Percentiles rank a stretch among this genome's conserved stretches.
Evolutionary conservation across 1,140 invertebrate species (phyloP).

Genomic region (Drosophila bocki): DNA sequence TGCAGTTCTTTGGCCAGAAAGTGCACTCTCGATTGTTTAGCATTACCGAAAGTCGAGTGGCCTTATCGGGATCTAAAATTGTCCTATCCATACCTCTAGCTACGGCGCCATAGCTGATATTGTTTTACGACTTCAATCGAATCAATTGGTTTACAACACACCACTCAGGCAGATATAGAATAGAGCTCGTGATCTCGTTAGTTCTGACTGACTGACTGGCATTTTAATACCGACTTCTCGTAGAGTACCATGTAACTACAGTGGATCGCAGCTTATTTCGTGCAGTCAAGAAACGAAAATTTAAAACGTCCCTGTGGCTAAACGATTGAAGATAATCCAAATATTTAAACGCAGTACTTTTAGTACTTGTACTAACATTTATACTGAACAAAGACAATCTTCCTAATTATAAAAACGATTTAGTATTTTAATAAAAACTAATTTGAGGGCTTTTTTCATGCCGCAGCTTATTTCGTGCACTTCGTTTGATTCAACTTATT

Average conservation of each 20-base stretch:
- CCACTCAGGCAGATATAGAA: constrained; percentile 20
- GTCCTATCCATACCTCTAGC: constrained; percentile 8
- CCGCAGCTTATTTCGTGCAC: too few species aligned
- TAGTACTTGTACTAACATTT: too few species aligned
- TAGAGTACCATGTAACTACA: not conserved
- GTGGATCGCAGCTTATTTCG: too few species aligned
- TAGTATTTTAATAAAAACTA: too few species aligned
- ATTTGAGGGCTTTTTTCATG: too few species aligned
- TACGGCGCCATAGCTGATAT: constrained; percentile 46
- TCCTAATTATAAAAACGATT: too few species aligned
- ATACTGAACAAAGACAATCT: too few species aligned
- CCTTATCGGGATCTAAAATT: constrained; percentile 38
- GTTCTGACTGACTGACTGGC: constrained; percentile 1
- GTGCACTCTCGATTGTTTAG: constrained; percentile 27
- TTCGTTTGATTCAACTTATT: too few species aligned
- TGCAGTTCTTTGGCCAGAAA: constrained; percentile 9
- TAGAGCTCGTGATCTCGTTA: constrained; percentile 32
- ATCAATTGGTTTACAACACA: constrained; percentile 14
- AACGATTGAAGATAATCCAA: too few species aligned
- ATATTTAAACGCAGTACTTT: too few species aligned
- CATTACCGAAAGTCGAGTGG: not conserved
- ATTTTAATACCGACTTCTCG: not conserved
- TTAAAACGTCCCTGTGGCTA: too few species aligned
- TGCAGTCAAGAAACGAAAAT: too few species aligned
- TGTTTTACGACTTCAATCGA: constrained; percentile 40